A percentile compares a stretch with the other conserved stretches of the same genome.
phyloP scores from a whole-genome alignment of 2,797 vertebrate species.

The Aphelocoma californica region DNA sequence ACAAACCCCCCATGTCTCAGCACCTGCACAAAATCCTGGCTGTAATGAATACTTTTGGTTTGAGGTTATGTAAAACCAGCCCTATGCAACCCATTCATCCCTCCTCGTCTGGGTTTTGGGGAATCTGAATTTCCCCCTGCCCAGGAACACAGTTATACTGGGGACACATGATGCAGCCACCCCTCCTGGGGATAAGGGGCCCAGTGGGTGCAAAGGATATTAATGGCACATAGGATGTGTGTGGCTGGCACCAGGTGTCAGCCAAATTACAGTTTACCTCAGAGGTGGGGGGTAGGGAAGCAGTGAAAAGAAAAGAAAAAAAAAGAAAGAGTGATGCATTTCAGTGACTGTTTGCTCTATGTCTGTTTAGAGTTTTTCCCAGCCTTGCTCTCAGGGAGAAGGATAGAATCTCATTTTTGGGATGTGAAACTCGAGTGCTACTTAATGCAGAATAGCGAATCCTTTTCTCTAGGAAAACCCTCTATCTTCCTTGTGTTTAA shows the following conservation, averaged over 20 bases:
- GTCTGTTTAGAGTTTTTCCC: not conserved
- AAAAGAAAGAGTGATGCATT: not conserved
- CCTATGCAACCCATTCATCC: not conserved
- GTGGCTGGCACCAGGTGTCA: not conserved
- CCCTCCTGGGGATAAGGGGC: not conserved
- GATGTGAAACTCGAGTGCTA: not conserved
- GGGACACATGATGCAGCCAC: fast-evolving
- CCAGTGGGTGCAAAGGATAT: not conserved
- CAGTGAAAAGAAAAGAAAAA: not conserved
- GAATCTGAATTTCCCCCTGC: not conserved
- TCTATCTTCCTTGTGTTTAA: not conserved
- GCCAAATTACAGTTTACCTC: not conserved
- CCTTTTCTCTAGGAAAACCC: not conserved
- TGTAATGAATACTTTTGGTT: not conserved
- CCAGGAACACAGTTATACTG: not conserved
- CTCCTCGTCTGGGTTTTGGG: not conserved
- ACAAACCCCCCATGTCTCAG: not conserved
- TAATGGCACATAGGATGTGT: not conserved
- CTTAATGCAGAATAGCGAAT: not conserved
- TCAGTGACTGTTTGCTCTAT: not conserved
- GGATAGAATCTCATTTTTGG: not conserved
- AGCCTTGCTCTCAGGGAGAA: not conserved
- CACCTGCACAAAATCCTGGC: not conserved
- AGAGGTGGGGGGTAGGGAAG: not conserved
- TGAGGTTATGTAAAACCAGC: not conserved